Evolutionary conservation across 2,888 invertebrate genomes (phyloP), one percentile per base, ranked within the genome.

Genomic region (Strigamia crassipes): DNA sequence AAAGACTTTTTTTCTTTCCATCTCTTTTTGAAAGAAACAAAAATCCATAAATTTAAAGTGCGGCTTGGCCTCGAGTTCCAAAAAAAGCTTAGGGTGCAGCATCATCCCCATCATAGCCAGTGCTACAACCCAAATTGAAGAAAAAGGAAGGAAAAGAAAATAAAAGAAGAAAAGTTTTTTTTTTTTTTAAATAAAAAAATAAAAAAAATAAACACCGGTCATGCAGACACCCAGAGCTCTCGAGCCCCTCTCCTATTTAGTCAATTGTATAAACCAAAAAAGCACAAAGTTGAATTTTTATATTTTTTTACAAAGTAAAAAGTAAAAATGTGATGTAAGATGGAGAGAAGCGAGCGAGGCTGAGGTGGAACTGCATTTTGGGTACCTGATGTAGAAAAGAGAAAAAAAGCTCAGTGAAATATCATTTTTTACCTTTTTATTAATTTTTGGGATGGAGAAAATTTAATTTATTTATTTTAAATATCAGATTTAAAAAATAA

Each of bases 71-170:
- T 56, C 56, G 56, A 56, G 56, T 56, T 56, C 56, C 38, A 42
- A 42, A 78, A 78, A 78, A 78, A 38, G 78, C 42, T 77, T 77
- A 78, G 78, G 78, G 41, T 41, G 78, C 78, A 78, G 73, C 73
- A 73, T 73, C 73, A 73, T 73, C 73, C 73, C 73, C 73, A 73
- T 73, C 73, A 73, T 73, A 31, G 73, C 73, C 73, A 73, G 73
- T 73, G 73, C 73, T 73, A 73, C 73, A 73, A 73, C 73, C 73
- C 73, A 73, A 78, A 34, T 78, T 78, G 38, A 42, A 41, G 38
- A 38, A 41, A 78, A 41, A 78, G 15, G 41, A 42, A 78, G 21
- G 42, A 21, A 38, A 38, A 18, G 21, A 4, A 21, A 34, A 78
- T 38, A 78, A 41, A 78, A 78, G 38, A 15, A 21, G 23, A 78